phyloP scores from a whole-genome alignment of 2,797 vertebrate genomes.

The Garrulus glandarius region DNA sequence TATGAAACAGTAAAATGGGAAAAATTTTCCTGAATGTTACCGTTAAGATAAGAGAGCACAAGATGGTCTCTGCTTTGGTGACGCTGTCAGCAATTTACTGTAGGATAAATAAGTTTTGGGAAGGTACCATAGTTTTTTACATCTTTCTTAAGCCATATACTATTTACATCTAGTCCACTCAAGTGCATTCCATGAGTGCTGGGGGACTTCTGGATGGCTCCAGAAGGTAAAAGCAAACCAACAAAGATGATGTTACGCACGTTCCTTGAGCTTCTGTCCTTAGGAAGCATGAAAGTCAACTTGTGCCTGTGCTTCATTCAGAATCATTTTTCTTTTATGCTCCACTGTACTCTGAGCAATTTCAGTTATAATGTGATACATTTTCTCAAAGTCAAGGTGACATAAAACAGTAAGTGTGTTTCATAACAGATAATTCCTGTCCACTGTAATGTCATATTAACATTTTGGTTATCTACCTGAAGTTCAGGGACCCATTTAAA shows the following conservation, averaged over 20 bases:
- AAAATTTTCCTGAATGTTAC: not conserved
- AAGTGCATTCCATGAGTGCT: not conserved
- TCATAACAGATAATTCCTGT: conserved; percentile 56
- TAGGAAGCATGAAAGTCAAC: conserved; percentile 61
- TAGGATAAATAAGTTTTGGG: not conserved
- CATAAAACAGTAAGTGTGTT: conserved; percentile 55
- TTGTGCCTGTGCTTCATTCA: conserved; percentile 4
- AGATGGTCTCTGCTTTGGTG: not conserved
- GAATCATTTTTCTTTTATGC: conserved; percentile 64
- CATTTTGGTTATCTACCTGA: conserved; percentile 19
- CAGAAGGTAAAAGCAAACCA: conserved; percentile 43
- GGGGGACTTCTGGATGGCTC: conserved; percentile 1
- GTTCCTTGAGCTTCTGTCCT: conserved; percentile 42
- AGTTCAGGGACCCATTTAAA: conserved; percentile 22
- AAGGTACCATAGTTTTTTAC: not conserved
- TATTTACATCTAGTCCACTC: not conserved
- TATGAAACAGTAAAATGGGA: not conserved
- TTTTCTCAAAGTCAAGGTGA: conserved; percentile 67
- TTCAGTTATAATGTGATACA: conserved; percentile 52
- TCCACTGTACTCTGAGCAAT: conserved; percentile 47
- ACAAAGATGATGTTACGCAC: conserved; percentile 5
- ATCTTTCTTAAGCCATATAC: not conserved
- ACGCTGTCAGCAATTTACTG: not conserved
- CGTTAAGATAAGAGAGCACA: not conserved
- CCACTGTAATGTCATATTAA: conserved; percentile 22